A percentile compares a stretch with the other conserved stretches of the same genome.
Conservation (phyloP, 2,797 vertebrate species). For the Cossypha dichroa region DNA sequence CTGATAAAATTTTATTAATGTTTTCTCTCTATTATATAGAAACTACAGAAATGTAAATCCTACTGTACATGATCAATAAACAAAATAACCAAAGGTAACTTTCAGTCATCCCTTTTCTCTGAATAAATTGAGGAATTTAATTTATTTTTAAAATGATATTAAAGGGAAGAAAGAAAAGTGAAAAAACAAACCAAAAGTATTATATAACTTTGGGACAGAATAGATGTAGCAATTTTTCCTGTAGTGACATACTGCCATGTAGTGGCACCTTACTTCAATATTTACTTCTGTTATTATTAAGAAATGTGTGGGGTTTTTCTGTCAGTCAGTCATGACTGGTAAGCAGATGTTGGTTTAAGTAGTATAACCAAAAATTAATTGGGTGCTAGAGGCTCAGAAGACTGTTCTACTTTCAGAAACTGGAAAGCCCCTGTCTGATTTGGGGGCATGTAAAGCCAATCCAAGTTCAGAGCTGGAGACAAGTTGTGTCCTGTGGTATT, state of each 20-base stretch:
- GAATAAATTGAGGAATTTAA: not conserved
- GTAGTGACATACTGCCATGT: not conserved
- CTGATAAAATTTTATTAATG: not conserved
- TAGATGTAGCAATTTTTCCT: not conserved
- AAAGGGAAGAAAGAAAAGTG: not conserved
- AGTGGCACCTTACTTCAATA: not conserved
- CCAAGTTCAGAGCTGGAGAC: not conserved
- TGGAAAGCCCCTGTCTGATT: not conserved
- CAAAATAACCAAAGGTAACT: not conserved
- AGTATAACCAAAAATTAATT: not conserved
- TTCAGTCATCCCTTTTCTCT: not conserved
- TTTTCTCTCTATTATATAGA: not conserved
- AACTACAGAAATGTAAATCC: not conserved
- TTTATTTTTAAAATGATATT: not conserved
- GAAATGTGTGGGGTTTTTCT: fast-evolving
- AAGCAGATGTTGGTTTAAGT: not conserved
- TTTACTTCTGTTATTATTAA: not conserved
- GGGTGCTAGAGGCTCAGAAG: not conserved
- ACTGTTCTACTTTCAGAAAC: not conserved
- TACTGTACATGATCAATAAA: not conserved
- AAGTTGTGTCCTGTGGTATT: fast-evolving
- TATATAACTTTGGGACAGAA: not conserved
- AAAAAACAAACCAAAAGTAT: not conserved
- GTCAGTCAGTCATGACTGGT: not conserved
- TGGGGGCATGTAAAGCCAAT: not conserved